Evolutionary conservation across 2,888 invertebrate species (phyloP).

Genomic region (Nomada lathburiana): DNA sequence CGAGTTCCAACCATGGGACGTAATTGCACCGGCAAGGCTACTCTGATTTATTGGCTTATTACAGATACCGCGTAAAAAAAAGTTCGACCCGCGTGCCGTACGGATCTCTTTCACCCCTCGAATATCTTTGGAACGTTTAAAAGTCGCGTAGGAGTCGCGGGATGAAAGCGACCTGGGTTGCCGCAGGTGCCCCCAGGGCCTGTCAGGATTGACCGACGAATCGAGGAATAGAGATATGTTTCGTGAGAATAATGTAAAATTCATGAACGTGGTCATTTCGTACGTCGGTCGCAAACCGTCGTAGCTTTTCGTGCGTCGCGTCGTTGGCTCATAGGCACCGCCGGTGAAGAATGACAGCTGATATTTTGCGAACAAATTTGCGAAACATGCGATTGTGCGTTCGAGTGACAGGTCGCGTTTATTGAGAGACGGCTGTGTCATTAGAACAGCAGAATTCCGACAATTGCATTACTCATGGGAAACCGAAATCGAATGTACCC

Average conservation of each 20-base stretch:
- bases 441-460: slow-evolving; percentile 48
- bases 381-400: slow-evolving; percentile 43
- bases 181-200: too few species aligned
- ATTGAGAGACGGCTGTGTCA: slow-evolving; percentile 37
- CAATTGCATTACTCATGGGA: slow-evolving; percentile 62
- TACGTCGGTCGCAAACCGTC: slow-evolving; percentile 37
- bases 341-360: slow-evolving; percentile 3
- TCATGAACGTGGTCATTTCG: too few species aligned
- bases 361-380: slow-evolving; percentile 48
- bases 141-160: slow-evolving; percentile 2
- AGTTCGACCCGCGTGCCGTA: slow-evolving; percentile 73
- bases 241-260: too few species aligned
- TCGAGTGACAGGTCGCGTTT: slow-evolving; percentile 43
- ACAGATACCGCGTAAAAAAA: slow-evolving; percentile 78
- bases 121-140: slow-evolving; percentile 29
- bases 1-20: slow-evolving; percentile 74
- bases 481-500: slow-evolving; percentile 39
- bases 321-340: not conserved
- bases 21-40: slow-evolving; percentile 82
- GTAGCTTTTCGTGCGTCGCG: too few species aligned
- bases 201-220: too few species aligned
- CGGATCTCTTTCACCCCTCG: slow-evolving; percentile 61
- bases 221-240: too few species aligned
- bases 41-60: slow-evolving; percentile 84
- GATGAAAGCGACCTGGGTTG: not conserved